Conservation (phyloP, 2,888 invertebrate species). For the Stictocephala bisonia region DNA sequence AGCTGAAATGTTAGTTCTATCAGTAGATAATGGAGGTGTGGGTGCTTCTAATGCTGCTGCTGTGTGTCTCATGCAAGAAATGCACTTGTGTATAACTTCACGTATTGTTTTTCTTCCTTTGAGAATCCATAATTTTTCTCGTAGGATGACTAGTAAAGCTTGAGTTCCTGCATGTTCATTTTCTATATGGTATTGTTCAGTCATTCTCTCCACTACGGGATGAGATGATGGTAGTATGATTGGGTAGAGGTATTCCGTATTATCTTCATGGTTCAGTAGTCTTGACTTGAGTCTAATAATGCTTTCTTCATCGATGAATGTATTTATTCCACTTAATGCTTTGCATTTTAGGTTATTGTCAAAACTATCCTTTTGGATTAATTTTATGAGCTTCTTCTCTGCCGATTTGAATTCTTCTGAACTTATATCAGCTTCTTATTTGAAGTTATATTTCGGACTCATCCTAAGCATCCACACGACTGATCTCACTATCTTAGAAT, state of each 20-base stretch:
- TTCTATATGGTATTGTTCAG: constrained; percentile 6
- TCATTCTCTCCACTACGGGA: too few species aligned
- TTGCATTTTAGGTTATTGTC: background rate
- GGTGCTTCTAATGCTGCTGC: constrained; percentile 52
- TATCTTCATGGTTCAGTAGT: background rate
- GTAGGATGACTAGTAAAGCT: constrained; percentile 2
- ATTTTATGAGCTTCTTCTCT: background rate
- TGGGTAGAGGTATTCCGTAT: background rate
- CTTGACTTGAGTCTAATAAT: background rate
- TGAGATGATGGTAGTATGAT: background rate
- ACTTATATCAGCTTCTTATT: too few species aligned
- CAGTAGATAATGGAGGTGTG: constrained; percentile 54
- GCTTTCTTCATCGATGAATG: background rate
- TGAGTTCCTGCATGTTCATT: background rate
- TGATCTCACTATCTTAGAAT: background rate
- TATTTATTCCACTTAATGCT: background rate
- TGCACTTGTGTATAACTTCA: background rate
- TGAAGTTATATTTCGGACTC: background rate
- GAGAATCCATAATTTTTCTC: constrained; percentile 33
- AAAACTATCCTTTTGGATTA: background rate
- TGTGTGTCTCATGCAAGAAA: constrained; percentile 50
- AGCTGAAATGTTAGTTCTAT: constrained; percentile 58
- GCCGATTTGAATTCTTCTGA: too few species aligned
- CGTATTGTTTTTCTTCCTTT: constrained; percentile 25
- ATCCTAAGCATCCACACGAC: background rate